Evolutionary conservation across 2,113 vertebrate species (phyloP), one percentile per base, ranked within the genome.

Genomic region (Pantherophis guttatus): DNA sequence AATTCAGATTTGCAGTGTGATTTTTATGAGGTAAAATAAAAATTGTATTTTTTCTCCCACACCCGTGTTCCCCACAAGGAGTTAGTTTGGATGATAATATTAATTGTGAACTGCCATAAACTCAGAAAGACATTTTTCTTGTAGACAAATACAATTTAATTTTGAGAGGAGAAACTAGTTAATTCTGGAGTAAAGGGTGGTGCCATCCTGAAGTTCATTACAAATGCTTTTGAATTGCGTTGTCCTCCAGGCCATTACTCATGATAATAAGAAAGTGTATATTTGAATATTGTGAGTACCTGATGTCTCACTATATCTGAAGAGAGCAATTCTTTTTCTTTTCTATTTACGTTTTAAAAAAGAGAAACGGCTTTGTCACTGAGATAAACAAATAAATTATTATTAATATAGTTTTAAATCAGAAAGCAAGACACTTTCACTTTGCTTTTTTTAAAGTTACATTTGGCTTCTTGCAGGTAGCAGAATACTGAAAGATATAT

Each of bases 131-230:
- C 88, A 90, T 96, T 96, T 62, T 94, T 97, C 86, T 94, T 94
- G 95, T 53, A 94, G 75, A 91, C 94, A 96, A 96, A 96, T 55
- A 90, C 91, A 95, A 95, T 97, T 95, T 96, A 96, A 93, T 96
- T 97, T 93, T 94, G 92, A 94, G 70, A 95, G 93, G 95, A 94
- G 91, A 96, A 96, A 91, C 93, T 94, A 96, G 96, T 97, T 96
- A 97, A 97, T 70, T 94, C 93, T 93, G 88, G 94, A 85, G 93
- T 86, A 96, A 97, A 95, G 86, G 55, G 39, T 90, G 96, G 54
- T 95, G 88, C 92, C 93, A 95, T 96, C 96, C 88, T 94, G 75
- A 94, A 75, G 57, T 92, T 96, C 96, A 94, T 93, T 96, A 91
- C 90, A 95, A 94, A 92, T 95, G 93, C 94, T 94, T 21, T 86